Conservation (phyloP, 2,797 vertebrate genomes). For the Chaetodon trifasciatus region DNA sequence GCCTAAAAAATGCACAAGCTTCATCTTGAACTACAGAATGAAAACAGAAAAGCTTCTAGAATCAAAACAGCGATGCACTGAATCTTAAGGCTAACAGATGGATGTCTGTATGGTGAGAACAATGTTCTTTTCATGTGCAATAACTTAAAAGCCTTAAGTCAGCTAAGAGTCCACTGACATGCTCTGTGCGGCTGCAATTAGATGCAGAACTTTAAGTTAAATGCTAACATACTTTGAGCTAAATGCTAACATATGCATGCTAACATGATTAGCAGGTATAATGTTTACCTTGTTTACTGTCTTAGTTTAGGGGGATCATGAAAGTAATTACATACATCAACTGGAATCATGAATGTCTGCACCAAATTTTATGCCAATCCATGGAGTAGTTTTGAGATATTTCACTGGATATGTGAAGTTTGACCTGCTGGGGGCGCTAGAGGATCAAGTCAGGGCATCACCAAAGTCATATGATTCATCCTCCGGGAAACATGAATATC, state of each 20-base stretch:
- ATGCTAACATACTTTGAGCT: neutral
- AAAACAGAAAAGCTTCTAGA: neutral
- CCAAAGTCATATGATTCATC: neutral
- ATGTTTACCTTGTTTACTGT: too few relatives aligned
- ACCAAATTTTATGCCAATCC: neutral
- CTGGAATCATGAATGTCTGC: neutral
- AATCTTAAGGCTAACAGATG: neutral
- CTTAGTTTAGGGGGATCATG: neutral
- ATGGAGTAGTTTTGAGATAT: neutral
- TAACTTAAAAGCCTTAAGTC: neutral
- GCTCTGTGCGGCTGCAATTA: too few relatives aligned
- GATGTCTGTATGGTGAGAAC: neutral
- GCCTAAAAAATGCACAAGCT: neutral
- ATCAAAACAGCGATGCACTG: neutral
- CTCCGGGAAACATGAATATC: accelerated
- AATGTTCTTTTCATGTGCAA: neutral
- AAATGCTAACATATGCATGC: neutral
- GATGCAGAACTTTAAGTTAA: neutral
- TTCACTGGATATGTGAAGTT: neutral
- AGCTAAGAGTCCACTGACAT: too few relatives aligned
- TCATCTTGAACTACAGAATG: neutral
- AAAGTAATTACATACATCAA: neutral
- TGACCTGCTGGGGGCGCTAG: neutral
- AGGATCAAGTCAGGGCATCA: neutral
- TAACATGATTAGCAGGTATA: neutral